Conservation (phyloP, 64 coral and sea anemone species). For the Montipora efflorescens region DNA sequence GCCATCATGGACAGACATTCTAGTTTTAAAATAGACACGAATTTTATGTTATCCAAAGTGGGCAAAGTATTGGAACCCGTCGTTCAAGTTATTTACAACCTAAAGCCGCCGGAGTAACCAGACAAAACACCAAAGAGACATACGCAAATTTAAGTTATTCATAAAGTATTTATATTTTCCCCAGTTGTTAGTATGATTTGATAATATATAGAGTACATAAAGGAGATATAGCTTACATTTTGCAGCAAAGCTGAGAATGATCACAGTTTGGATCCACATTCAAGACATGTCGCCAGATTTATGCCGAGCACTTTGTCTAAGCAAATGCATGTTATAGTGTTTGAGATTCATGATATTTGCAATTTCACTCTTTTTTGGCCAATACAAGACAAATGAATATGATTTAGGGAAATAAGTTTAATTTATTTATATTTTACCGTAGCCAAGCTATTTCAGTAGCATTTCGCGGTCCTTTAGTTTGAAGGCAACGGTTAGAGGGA, state of each 20-base stretch:
- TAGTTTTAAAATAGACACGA: background rate
- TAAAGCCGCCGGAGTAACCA: conserved; percentile 5
- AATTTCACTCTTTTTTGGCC: too few relatives aligned
- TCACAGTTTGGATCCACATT: background rate
- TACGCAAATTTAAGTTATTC: conserved; percentile 13
- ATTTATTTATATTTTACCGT: conserved; percentile 16
- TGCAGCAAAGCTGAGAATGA: background rate
- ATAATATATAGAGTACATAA: conserved; percentile 4
- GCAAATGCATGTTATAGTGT: too few relatives aligned
- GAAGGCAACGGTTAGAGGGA: too few relatives aligned
- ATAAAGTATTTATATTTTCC: conserved; percentile 10
- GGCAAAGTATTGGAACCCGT: conserved; percentile 20
- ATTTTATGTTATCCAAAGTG: conserved; percentile 18
- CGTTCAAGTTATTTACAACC: conserved; percentile 13
- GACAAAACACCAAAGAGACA: background rate
- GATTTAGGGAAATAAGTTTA: conserved; percentile 11
- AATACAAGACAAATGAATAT: background rate
- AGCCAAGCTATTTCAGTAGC: background rate
- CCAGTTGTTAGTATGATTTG: conserved; percentile 2
- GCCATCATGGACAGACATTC: background rate
- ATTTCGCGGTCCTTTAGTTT: background rate
- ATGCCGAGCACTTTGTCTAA: too few relatives aligned
- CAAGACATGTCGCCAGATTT: background rate
- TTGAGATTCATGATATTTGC: too few relatives aligned
- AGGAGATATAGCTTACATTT: background rate